Conservation (phyloP, 2,888 invertebrate genomes). For the Euzetes globulus region DNA sequence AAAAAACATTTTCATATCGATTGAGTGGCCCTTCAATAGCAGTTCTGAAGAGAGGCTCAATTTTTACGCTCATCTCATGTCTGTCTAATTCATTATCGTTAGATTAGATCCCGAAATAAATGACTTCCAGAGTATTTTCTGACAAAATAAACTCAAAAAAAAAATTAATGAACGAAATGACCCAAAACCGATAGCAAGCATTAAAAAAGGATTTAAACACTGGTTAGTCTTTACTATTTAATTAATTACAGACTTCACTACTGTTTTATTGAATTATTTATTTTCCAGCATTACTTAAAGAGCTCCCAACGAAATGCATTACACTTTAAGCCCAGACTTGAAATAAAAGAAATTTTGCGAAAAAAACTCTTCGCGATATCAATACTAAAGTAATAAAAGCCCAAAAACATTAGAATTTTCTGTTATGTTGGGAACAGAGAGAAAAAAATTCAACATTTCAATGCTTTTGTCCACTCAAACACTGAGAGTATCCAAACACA, state of each 20-base stretch:
- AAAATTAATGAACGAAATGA: not conserved
- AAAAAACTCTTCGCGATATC: no score
- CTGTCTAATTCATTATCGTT: not conserved
- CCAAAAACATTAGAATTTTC: no score
- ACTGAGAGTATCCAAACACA: not conserved
- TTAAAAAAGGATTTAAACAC: not conserved
- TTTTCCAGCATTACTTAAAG: no score
- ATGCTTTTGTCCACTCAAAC: not conserved
- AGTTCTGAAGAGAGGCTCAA: not conserved
- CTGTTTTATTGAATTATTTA: no score
- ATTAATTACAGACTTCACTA: not conserved
- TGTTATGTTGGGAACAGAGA: no score
- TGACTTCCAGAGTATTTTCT: not conserved
- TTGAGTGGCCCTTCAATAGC: no score
- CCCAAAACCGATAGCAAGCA: not conserved
- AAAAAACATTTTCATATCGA: no score
- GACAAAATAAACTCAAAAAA: conserved; percentile 2
- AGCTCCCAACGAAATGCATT: no score
- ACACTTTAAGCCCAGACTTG: no score
- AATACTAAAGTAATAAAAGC: no score
- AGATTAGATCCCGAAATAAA: not conserved
- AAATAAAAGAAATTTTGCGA: not conserved
- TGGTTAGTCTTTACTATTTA: not conserved
- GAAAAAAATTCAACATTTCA: not conserved
- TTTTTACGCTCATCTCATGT: not conserved